Evolutionary conservation across 1,140 invertebrate genomes (phyloP).

Genomic region (Tetramorium alpestre): DNA sequence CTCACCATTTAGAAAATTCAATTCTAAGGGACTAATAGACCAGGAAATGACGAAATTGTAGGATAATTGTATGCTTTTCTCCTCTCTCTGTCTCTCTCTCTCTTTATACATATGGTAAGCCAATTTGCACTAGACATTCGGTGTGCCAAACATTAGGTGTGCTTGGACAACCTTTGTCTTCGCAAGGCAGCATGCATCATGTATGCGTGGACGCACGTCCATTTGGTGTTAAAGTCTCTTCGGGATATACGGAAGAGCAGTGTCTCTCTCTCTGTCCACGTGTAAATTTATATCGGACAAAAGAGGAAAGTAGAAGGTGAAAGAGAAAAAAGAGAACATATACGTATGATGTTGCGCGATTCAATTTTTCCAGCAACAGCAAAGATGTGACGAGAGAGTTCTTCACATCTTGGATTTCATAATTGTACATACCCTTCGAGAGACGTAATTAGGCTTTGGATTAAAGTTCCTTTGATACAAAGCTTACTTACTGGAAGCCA

Average conservation of each 20-base stretch:
- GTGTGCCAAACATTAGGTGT: conserved; percentile 34
- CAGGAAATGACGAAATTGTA: background rate
- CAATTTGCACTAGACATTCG: conserved; percentile 40
- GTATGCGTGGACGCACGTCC: background rate
- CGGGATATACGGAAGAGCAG: conserved; percentile 4
- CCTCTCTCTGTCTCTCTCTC: background rate
- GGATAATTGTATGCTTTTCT: background rate
- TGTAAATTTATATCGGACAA: background rate
- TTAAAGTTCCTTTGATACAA: background rate
- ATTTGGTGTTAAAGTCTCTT: background rate
- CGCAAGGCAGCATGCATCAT: conserved; percentile 22
- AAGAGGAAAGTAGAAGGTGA: background rate
- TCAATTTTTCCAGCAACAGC: background rate
- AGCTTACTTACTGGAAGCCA: background rate
- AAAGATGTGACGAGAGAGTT: background rate
- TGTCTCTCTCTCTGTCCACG: background rate
- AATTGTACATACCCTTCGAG: background rate
- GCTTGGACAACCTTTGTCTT: conserved; percentile 17
- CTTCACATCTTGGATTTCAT: background rate
- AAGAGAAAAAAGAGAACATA: background rate
- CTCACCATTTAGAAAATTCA: background rate
- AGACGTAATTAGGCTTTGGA: background rate
- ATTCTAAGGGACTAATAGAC: background rate
- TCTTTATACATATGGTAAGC: background rate
- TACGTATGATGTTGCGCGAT: background rate